Conservation (phyloP, 2,113 vertebrate genomes). For the Fulmarus glacialis region DNA sequence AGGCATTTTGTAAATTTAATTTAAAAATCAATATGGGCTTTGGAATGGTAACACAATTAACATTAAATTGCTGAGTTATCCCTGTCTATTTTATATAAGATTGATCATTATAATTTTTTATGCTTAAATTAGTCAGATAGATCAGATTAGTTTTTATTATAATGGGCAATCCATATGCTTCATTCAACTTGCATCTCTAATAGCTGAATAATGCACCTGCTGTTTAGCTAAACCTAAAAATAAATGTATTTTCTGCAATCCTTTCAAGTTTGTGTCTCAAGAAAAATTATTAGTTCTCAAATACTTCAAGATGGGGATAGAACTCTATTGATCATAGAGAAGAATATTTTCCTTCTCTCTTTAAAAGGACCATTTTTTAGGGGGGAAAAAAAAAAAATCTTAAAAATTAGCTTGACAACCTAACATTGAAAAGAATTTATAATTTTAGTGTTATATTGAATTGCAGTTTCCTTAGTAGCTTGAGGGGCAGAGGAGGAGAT, state of each 20-base stretch:
- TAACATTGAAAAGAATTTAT: background rate
- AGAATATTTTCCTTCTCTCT: background rate
- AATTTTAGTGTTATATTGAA: background rate
- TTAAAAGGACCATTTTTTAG: background rate
- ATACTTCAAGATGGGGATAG: background rate
- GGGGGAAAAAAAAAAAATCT: background rate
- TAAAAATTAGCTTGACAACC: background rate
- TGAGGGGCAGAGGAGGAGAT: background rate
- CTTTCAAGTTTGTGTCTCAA: background rate
- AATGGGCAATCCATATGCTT: background rate
- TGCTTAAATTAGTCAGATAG: constrained; percentile 51
- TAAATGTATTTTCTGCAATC: background rate
- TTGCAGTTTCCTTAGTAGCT: background rate
- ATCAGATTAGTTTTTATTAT: constrained; percentile 40
- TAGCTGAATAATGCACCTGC: background rate
- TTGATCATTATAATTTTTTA: constrained; percentile 58
- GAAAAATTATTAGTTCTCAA: background rate
- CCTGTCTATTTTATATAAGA: constrained; percentile 49
- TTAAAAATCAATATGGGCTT: constrained; percentile 51
- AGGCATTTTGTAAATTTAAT: background rate
- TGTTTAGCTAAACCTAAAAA: background rate
- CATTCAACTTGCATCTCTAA: background rate
- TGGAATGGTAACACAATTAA: constrained; percentile 44
- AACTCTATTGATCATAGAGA: background rate
- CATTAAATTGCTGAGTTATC: constrained; percentile 7